A percentile compares a stretch with the other conserved stretches of the same genome.
phyloP scores from a whole-genome alignment of 1,140 invertebrate genomes.

The Belonocnema kinseyi region DNA sequence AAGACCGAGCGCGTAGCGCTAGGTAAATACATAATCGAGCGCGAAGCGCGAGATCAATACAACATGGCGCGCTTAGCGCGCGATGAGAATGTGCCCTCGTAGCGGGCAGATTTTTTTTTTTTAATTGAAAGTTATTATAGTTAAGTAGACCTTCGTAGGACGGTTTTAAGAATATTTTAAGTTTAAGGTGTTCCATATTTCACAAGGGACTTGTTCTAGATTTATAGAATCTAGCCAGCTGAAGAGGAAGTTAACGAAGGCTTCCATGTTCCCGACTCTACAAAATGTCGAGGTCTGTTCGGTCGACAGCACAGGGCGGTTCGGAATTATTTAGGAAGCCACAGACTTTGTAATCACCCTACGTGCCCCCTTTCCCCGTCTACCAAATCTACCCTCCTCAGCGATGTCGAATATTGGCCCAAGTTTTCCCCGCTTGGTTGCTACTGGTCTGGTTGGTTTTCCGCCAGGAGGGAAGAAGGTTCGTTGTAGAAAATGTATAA shows the following conservation, averaged over 20 bases:
- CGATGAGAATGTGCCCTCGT: too few species aligned
- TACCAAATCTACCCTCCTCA: slow-evolving; percentile 13
- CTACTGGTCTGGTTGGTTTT: background rate
- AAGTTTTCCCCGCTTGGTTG: slow-evolving; percentile 43
- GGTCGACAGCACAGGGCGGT: slow-evolving; percentile 17
- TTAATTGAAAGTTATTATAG: too few species aligned
- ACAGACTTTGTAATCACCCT: slow-evolving; percentile 48
- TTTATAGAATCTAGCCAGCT: background rate
- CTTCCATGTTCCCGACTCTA: background rate
- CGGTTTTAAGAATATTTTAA: too few species aligned
- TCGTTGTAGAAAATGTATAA: background rate
- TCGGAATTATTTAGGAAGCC: slow-evolving; percentile 53
- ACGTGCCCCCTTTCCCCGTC: slow-evolving; percentile 37
- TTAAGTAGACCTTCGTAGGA: too few species aligned
- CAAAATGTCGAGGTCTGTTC: slow-evolving; percentile 7
- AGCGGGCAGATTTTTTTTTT: too few species aligned
- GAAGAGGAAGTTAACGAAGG: slow-evolving; percentile 5
- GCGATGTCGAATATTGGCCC: slow-evolving; percentile 30
- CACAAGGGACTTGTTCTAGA: too few species aligned
- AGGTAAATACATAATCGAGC: too few species aligned
- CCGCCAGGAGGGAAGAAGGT: background rate
- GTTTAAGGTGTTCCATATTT: too few species aligned
- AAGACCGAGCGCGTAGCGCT: too few species aligned
- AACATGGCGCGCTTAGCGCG: too few species aligned
- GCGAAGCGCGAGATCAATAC: too few species aligned